Evolutionary conservation across 2,797 vertebrate genomes (phyloP), one percentile per base, ranked within the genome.

Genomic region (Eulemur rubriventer): DNA sequence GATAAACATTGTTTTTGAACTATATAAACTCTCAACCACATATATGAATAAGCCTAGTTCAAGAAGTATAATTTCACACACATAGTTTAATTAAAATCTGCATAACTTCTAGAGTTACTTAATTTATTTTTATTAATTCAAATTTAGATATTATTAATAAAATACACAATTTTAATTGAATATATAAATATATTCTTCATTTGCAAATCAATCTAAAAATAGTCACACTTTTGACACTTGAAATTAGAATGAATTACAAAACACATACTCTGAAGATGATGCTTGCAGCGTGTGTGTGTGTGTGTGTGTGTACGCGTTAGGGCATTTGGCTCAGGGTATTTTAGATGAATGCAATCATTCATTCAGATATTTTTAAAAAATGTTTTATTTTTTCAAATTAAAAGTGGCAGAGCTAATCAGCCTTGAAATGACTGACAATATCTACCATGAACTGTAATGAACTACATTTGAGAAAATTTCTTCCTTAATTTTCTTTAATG

Each of bases 371-470:
- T 41, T 41, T 7, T 10, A 26, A 80, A 63, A n/a, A 43, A 3
- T 24, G 26, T 70, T 61, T 24, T 18, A 82, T 48, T 73, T 89
- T 63, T 93, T 41, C 33, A 78, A 70, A 72, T 73, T 76, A 82
- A 78, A 82, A 63, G 38, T 38, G 43, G 13, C 43, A 89, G 30
- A 61, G 33, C 7, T 38, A 76, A 28, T 88, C 61, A 78, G 14
- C 30, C 75, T 96, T 91, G 61, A 55, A 61, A 79, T 94, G 63
- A 83, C 17, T 57, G 83, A 79, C 70, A 83, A 41, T 30, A n/a
- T 50, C 30, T 43, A 82, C 18, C 78, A 48, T 79, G 93, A 83
- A 48, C 20, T 57, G 16, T 72, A 78, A 63, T 28, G 43, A 72
- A 55, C 48, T 50, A 55, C 11, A 55, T 57, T 78, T 88, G 46